These are phyloP conservation scores for Stenolophus ochropezus DNA, from an alignment of 2,888 invertebrate genomes.

Conservation along the genomic window DNA sequence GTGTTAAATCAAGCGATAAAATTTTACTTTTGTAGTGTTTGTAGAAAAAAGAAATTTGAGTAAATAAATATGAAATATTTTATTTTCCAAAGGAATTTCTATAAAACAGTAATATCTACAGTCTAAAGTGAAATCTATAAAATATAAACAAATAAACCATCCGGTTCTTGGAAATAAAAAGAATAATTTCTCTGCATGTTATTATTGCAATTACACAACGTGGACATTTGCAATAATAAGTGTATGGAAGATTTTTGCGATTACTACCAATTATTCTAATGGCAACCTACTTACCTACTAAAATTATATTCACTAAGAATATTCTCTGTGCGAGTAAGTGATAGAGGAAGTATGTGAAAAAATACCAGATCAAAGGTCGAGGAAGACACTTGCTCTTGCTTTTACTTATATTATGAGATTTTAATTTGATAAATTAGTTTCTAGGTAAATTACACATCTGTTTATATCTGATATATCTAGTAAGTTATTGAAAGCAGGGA, in stretches of 20 bases:
- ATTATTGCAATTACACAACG: not conserved
- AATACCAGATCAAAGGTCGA: not conserved
- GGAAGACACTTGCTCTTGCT: not conserved
- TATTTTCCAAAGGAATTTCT: too few species aligned
- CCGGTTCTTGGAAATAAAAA: not conserved
- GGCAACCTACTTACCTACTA: conserved; percentile 22
- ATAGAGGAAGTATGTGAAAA: not conserved
- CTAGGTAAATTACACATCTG: too few species aligned
- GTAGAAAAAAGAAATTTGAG: too few species aligned
- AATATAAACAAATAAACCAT: too few species aligned
- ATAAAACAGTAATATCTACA: too few species aligned
- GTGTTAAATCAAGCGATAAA: too few species aligned
- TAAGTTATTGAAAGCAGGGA: too few species aligned
- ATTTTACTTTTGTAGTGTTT: too few species aligned
- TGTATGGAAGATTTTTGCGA: not conserved
- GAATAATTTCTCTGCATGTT: not conserved
- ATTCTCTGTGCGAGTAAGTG: not conserved
- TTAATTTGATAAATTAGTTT: not conserved
- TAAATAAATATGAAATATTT: too few species aligned
- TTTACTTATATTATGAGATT: not conserved
- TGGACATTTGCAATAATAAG: not conserved
- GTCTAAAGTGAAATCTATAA: too few species aligned
- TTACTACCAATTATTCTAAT: conserved; percentile 14
- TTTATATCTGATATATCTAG: too few species aligned
- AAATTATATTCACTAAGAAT: not conserved